phyloP scores from a whole-genome alignment of 23 tunicate species.

The Phallusia fumigata region DNA sequence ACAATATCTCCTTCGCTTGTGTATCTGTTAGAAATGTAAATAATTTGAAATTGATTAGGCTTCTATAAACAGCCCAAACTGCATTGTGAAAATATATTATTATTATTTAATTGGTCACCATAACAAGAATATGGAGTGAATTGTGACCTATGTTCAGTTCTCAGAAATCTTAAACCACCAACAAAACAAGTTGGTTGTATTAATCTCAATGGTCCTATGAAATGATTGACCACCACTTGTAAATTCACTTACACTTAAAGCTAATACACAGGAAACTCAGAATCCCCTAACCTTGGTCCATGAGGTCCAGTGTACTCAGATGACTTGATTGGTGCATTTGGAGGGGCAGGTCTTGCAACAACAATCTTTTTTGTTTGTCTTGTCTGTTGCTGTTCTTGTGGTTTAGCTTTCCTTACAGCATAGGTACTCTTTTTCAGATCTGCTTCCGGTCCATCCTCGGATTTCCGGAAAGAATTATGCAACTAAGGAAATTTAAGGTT shows the following conservation, averaged over 20 bases:
- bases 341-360: constrained; percentile 78
- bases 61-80: too few relatives aligned
- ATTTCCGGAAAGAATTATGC: constrained; percentile 43
- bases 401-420: constrained; percentile 47
- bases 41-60: neutral
- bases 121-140: too few relatives aligned
- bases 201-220: too few relatives aligned
- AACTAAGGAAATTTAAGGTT: constrained; percentile 24
- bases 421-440: constrained; percentile 15
- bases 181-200: too few relatives aligned
- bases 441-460: constrained; percentile 4
- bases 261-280: too few relatives aligned
- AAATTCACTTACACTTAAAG: too few relatives aligned
- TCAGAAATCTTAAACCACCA: too few relatives aligned
- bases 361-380: constrained; percentile 47
- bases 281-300: constrained; percentile 72
- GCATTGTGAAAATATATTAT: too few relatives aligned
- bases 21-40: constrained; percentile 23
- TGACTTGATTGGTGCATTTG: constrained; percentile 54
- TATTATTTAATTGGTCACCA: too few relatives aligned
- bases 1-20: constrained; percentile 55
- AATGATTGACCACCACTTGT: too few relatives aligned
- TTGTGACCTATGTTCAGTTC: too few relatives aligned
- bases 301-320: constrained; percentile 69
- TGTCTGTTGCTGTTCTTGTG: constrained; percentile 26